Evolutionary conservation across 2,797 vertebrate genomes (phyloP).

Genomic region (Xenops minutus): DNA sequence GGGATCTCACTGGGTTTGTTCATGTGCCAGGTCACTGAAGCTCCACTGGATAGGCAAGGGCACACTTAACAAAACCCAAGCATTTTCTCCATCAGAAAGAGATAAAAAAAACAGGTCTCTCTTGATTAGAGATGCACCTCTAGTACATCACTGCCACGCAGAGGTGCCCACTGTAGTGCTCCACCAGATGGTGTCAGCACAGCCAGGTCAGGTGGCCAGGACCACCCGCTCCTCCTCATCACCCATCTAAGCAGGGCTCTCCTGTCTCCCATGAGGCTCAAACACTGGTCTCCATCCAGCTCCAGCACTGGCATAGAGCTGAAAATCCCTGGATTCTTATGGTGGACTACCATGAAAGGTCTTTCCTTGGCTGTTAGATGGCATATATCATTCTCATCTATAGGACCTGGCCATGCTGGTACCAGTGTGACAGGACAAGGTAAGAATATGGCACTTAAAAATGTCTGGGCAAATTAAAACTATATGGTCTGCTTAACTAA

Average conservation of each 20-base stretch:
- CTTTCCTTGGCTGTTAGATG: no score
- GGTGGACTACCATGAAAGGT: neutral
- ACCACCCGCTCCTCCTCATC: neutral
- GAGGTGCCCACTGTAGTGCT: neutral
- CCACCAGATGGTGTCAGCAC: neutral
- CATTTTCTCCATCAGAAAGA: neutral
- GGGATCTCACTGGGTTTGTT: neutral
- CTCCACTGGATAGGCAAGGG: neutral
- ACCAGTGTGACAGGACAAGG: no score
- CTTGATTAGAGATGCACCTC: no score
- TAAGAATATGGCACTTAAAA: neutral
- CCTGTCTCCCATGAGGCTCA: neutral
- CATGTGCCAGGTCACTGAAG: neutral
- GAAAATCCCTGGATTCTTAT: neutral
- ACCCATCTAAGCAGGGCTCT: no score
- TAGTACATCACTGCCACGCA: accelerated
- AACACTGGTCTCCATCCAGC: neutral
- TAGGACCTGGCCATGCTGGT: accelerated
- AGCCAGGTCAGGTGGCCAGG: accelerated
- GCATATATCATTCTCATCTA: no score
- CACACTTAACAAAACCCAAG: neutral
- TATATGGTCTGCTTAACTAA: neutral
- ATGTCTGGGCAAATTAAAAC: neutral
- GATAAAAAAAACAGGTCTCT: accelerated
- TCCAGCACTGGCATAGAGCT: neutral